phyloP scores from a whole-genome alignment of 1,140 invertebrate species.

The Prorops nasuta region DNA sequence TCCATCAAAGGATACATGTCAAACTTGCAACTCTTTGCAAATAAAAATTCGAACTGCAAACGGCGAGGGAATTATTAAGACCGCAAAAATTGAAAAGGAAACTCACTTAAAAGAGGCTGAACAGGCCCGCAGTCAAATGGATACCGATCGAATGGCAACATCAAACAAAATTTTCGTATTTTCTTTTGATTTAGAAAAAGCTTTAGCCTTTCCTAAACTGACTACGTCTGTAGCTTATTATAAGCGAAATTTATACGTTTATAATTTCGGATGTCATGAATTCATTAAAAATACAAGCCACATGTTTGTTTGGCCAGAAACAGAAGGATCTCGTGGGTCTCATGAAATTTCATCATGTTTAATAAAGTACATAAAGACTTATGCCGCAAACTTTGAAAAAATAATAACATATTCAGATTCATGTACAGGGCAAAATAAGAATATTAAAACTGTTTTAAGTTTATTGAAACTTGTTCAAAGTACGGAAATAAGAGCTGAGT shows the following conservation, averaged over 20 bases:
- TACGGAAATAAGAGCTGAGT: conserved; percentile 17
- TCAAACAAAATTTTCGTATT: conserved; percentile 19
- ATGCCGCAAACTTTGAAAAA: conserved; percentile 12
- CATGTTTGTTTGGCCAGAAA: conserved; percentile 24
- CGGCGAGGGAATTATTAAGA: conserved; percentile 18
- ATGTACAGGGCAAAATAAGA: conserved; percentile 3
- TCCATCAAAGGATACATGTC: conserved; percentile 37
- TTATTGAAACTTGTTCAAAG: conserved; percentile 18
- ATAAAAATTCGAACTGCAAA: conserved; percentile 16
- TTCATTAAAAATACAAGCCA: conserved; percentile 16
- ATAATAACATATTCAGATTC: conserved; percentile 13
- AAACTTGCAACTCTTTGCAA: conserved; percentile 22
- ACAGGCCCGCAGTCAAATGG: conserved; percentile 13
- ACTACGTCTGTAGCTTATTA: conserved; percentile 25
- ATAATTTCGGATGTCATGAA: conserved; percentile 24
- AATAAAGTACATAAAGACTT: conserved; percentile 14
- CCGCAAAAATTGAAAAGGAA: conserved; percentile 20
- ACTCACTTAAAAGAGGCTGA: conserved; percentile 21
- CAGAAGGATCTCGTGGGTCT: conserved; percentile 16
- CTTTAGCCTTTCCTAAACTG: conserved; percentile 28
- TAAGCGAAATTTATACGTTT: conserved; percentile 32
- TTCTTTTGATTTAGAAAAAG: conserved; percentile 32
- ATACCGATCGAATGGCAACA: conserved; percentile 13
- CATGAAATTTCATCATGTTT: conserved; percentile 20
- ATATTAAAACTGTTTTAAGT: conserved; percentile 14